These are phyloP conservation scores for Orthosia cruda DNA, from an alignment of 2,888 invertebrate genomes.

Conservation along the genomic window DNA sequence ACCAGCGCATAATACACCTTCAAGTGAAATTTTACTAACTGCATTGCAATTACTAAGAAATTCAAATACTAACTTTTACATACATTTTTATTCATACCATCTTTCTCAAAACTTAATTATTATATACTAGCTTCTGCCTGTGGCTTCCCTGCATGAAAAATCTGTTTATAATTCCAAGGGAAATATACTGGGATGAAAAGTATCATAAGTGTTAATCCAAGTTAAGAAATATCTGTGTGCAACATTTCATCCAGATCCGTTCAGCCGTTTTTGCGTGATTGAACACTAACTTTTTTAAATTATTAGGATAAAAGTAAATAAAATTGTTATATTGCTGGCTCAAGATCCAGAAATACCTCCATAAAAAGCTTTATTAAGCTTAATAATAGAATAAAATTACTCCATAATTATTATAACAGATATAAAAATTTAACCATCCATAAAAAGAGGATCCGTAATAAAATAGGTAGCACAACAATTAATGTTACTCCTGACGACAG, in stretches of 20 bases:
- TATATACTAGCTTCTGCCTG: no score
- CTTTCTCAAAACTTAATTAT: background rate
- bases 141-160: no score
- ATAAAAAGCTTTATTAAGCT: constrained; percentile 4
- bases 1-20: constrained; percentile 7
- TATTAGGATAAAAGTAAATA: no score
- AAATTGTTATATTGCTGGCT: no score
- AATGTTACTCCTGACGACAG: constrained; percentile 40
- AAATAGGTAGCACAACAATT: constrained; percentile 37
- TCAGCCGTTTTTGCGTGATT: no score
- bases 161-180: no score
- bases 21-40: constrained; percentile 30
- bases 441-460: constrained; percentile 31
- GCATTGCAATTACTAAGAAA: constrained; percentile 21
- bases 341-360: background rate
- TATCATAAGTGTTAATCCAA: no score
- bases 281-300: no score
- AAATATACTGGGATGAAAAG: no score
- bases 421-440: constrained; percentile 15
- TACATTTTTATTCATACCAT: constrained; percentile 1
- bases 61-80: background rate
- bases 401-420: constrained; percentile 24
- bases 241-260: no score
- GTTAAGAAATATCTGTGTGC: no score
- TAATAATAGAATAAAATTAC: constrained; percentile 14